Evolutionary conservation across 2,113 vertebrate species (phyloP).

Genomic region (Mustela nigripes): DNA sequence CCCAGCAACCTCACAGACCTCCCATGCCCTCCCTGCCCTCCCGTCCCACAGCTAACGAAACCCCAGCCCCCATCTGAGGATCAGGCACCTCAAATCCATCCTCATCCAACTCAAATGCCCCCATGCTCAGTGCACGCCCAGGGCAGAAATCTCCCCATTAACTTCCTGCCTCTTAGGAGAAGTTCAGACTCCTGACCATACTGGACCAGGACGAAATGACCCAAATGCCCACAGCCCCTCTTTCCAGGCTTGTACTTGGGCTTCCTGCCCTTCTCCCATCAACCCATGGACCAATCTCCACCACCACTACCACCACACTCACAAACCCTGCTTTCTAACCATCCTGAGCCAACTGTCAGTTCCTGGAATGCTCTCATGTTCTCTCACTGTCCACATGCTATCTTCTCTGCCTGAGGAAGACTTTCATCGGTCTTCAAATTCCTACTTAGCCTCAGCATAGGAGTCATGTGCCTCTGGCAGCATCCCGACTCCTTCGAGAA

Average conservation of each 20-base stretch:
- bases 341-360: not conserved
- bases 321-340: not conserved
- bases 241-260: not conserved
- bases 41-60: not conserved
- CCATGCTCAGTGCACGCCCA: fast-evolving
- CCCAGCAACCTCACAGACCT: not conserved
- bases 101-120: not conserved
- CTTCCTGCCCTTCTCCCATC: not conserved
- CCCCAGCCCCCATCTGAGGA: not conserved
- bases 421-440: not conserved
- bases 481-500: not conserved
- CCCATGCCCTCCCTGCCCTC: fast-evolving
- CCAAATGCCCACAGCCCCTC: not conserved
- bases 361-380: not conserved
- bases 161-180: not conserved
- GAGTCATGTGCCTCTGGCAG: not conserved
- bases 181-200: not conserved
- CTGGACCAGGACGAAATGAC: not conserved
- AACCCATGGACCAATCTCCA: fast-evolving
- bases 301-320: not conserved
- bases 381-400: not conserved
- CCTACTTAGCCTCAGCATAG: not conserved
- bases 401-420: not conserved
- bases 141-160: not conserved
- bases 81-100: not conserved